Base-by-base conservation (phyloP, 2,888 invertebrate genomes). In the Leptinotarsa tumamoca region DNA sequence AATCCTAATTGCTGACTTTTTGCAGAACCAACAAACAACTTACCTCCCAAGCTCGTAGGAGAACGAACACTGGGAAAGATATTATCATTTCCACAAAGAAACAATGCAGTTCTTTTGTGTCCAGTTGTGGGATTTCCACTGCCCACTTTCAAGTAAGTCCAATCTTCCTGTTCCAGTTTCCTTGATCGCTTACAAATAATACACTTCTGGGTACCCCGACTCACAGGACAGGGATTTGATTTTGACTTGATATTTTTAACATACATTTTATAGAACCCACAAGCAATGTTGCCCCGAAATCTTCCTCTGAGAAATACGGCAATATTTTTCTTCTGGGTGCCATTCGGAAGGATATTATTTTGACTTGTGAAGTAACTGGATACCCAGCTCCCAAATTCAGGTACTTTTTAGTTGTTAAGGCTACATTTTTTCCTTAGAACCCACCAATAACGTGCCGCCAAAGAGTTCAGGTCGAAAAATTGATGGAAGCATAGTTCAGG, bases 121-220 rank as follows among this genome's bases (percentile, higher is more conserved):
- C 92, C 92, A 85, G 91, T 93, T 82, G 92, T 93, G 86, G 93
- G 92, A 86, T 94, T 90, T 87, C 94, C 94, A 78, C 91, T 91
- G 83, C 94, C 94, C 80, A 85, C 91, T 81, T 93, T 92, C 91
- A 94, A 94, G 94, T 94, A 92, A 91, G 91, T 91, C n/a, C 2
- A 43, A 18, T 33, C 15, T 43, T 33, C 21, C 33, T 33, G 17
- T 17, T 63, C n/a, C 23, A 15, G 1, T 43, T 10, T 43, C 43
- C 43, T 43, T 43, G 43, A 43, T 43, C 43, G 13, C 43, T 33
- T 33, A 43, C 10, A 43, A 43, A 43, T 43, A 43, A 43, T 43
- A 43, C 10, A 43, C 10, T 43, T 51, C 18, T 68, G 63, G 63
- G 63, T 63, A 63, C 63, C 63, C 43, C 33, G 13, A 68, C 18